Evolutionary conservation across 2,888 invertebrate species (phyloP).

Genomic region (Drosophila stalkeri): DNA sequence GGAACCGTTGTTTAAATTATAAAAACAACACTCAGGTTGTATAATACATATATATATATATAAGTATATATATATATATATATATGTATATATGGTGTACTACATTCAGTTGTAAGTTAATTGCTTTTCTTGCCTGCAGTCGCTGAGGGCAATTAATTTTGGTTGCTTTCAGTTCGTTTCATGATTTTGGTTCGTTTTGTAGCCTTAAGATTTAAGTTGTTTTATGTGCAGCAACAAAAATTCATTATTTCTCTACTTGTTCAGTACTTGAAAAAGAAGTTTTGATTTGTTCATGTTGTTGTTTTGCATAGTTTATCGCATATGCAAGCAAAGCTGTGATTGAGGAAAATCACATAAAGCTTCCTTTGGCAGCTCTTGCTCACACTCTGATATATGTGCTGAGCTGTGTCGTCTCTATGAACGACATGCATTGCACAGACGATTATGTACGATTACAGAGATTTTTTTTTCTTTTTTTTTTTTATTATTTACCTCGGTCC

Average conservation of each 20-base stretch:
- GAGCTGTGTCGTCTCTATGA: neutral
- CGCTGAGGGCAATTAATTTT: conserved; percentile 42
- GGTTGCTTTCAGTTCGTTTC: conserved; percentile 10
- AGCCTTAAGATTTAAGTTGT: neutral
- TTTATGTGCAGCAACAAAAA: neutral
- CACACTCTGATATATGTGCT: neutral
- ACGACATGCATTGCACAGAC: neutral
- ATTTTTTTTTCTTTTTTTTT: too few species aligned
- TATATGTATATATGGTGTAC: neutral
- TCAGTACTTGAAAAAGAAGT: neutral
- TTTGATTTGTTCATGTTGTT: neutral
- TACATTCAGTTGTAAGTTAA: conserved; percentile 42
- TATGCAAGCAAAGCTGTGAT: neutral
- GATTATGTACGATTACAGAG: neutral
- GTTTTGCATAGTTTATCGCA: neutral
- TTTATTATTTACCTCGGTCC: neutral
- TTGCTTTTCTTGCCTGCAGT: conserved; percentile 48
- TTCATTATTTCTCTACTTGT: neutral
- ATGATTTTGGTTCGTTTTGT: neutral
- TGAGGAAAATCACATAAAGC: neutral
- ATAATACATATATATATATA: conserved; percentile 13
- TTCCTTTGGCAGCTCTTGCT: neutral
- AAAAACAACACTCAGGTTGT: conserved; percentile 20
- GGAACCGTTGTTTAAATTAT: conserved; percentile 32
- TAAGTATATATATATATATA: neutral